Conservation (phyloP, 2,113 vertebrate genomes). For the Tilapia sparmanii region DNA sequence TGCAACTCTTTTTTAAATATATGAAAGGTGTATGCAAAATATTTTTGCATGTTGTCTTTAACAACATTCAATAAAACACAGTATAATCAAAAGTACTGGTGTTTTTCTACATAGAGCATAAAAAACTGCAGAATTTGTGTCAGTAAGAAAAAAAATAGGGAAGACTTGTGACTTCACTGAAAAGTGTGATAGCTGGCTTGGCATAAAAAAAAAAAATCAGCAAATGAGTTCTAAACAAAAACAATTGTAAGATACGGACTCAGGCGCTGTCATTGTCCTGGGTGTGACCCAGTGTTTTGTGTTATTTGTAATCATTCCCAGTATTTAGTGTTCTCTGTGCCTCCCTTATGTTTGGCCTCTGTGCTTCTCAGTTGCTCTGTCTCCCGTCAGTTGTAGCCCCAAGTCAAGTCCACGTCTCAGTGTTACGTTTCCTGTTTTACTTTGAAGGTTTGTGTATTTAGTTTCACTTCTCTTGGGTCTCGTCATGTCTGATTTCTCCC, state of each 20-base stretch:
- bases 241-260: not conserved
- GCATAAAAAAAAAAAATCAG: not conserved
- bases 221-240: not conserved
- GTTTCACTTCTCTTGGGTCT: not conserved
- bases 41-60: not conserved
- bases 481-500: not conserved
- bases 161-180: not conserved
- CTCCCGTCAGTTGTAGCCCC: fast-evolving
- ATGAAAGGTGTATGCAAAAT: fast-evolving
- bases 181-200: fast-evolving
- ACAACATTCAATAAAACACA: not conserved
- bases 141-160: not conserved
- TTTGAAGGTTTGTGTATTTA: not conserved
- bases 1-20: not conserved
- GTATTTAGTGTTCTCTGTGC: not conserved
- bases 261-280: not conserved
- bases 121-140: not conserved
- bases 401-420: not conserved
- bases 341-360: not conserved
- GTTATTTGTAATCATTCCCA: not conserved
- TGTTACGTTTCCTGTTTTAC: not conserved
- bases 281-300: not conserved
- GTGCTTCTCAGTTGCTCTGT: not conserved
- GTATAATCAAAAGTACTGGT: fast-evolving
- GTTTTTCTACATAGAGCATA: not conserved